Evolutionary conservation across 1,140 invertebrate genomes (phyloP).

Genomic region (Scaptomyza pallida): DNA sequence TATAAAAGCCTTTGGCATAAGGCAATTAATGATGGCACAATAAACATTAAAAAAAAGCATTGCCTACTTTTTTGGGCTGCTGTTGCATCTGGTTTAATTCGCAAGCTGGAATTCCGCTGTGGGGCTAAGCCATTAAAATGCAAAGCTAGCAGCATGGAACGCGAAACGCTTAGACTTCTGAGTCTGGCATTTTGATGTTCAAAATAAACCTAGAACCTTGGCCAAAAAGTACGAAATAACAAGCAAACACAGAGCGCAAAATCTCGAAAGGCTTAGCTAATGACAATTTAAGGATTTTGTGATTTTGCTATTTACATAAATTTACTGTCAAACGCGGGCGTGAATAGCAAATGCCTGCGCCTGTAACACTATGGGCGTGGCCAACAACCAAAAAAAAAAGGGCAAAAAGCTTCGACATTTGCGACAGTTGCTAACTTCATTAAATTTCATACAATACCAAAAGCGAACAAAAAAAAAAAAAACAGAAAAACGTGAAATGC

Average conservation of each 20-base stretch:
- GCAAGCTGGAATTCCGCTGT: background rate
- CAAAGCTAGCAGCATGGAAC: background rate
- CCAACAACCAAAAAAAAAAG: too few relatives aligned
- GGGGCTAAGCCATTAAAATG: slow-evolving; percentile 42
- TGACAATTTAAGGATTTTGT: slow-evolving; percentile 81
- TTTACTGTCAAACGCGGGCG: slow-evolving; percentile 56
- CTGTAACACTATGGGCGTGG: background rate
- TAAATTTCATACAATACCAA: slow-evolving; percentile 44
- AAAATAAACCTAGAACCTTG: slow-evolving; percentile 25
- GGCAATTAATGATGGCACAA: slow-evolving; percentile 30
- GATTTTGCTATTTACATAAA: slow-evolving; percentile 79
- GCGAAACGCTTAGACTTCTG: background rate
- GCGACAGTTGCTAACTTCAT: slow-evolving; percentile 29
- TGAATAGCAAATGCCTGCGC: slow-evolving; percentile 29
- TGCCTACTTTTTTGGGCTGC: slow-evolving; percentile 28
- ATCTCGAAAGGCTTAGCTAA: slow-evolving; percentile 74
- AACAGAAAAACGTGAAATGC: too few relatives aligned
- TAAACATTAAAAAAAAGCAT: slow-evolving; percentile 24
- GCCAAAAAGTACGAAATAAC: slow-evolving; percentile 1
- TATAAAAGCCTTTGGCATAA: slow-evolving; percentile 7
- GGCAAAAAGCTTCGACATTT: slow-evolving; percentile 30
- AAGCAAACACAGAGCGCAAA: slow-evolving; percentile 36
- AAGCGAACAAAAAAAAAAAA: background rate
- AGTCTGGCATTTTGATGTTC: slow-evolving; percentile 17
- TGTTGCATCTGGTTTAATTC: slow-evolving; percentile 3